Evolutionary conservation across 2,888 invertebrate genomes (phyloP).

Genomic region (Nomada flava): DNA sequence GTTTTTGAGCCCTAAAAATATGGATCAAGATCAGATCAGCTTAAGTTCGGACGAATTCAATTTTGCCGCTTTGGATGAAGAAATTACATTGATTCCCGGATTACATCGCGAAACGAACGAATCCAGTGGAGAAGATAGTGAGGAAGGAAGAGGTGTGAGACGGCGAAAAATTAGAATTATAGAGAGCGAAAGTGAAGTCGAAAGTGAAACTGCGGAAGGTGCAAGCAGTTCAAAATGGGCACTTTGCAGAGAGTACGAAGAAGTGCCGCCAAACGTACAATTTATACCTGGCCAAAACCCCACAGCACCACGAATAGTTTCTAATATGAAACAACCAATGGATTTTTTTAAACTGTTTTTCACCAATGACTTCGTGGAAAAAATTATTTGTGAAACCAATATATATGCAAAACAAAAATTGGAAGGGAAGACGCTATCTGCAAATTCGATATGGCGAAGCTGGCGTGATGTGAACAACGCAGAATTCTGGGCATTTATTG

Average conservation of each 20-base stretch:
- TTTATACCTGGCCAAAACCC: too few species aligned
- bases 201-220: too few species aligned
- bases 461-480: constrained; percentile 54
- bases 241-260: neutral
- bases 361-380: constrained; percentile 40
- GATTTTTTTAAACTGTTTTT: constrained; percentile 54
- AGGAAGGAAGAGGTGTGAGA: constrained; percentile 38
- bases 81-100: too few species aligned
- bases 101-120: too few species aligned
- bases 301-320: neutral
- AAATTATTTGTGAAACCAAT: constrained; percentile 43
- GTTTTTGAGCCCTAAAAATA: too few species aligned
- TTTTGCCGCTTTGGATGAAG: too few species aligned
- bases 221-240: neutral
- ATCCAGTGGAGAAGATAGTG: constrained; percentile 29
- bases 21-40: neutral
- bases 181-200: constrained; percentile 18
- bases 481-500: constrained; percentile 48
- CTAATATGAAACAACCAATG: constrained; percentile 43
- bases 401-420: constrained; percentile 41
- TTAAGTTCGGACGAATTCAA: too few species aligned
- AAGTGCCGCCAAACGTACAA: neutral
- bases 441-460: constrained; percentile 48
- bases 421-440: constrained; percentile 46
- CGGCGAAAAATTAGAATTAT: constrained; percentile 26